Evolutionary conservation across 2,888 invertebrate genomes (phyloP).

Genomic region (Torymus texanus): DNA sequence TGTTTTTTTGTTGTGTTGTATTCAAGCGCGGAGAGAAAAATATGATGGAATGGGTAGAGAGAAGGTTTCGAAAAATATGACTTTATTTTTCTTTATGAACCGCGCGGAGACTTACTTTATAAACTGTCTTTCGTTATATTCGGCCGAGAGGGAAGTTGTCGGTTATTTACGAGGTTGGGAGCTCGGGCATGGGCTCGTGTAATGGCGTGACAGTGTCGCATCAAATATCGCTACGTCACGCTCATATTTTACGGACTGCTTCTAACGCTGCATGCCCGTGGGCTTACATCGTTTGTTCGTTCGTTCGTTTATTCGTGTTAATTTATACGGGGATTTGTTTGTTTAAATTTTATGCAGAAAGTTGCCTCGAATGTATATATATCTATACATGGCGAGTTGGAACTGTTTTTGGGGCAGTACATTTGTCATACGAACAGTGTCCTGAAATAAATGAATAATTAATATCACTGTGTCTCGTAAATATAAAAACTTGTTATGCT

Average conservation of each 20-base stretch:
- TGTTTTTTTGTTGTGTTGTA: background rate
- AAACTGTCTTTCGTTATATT: too few species aligned
- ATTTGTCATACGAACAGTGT: too few species aligned
- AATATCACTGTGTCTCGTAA: too few species aligned
- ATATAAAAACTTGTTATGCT: too few species aligned
- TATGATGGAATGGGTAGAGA: too few species aligned
- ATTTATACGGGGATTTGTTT: too few species aligned
- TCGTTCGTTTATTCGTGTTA: too few species aligned
- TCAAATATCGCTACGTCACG: slow-evolving; percentile 24
- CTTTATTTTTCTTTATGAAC: slow-evolving; percentile 2
- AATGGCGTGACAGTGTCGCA: slow-evolving; percentile 47
- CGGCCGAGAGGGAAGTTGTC: too few species aligned
- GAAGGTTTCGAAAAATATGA: slow-evolving; percentile 11
- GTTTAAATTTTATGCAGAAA: background rate
- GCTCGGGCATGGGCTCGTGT: background rate
- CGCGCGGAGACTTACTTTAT: too few species aligned
- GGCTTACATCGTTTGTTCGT: slow-evolving; percentile 10
- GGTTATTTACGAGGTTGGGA: slow-evolving; percentile 26
- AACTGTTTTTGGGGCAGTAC: too few species aligned
- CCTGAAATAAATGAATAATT: too few species aligned
- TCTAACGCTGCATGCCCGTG: background rate
- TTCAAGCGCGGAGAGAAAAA: background rate
- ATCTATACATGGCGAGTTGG: background rate
- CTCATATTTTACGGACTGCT: slow-evolving; percentile 19
- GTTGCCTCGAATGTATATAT: background rate